Base-by-base conservation (phyloP, 2,797 vertebrate genomes). In the Spondyliosoma cantharus region DNA sequence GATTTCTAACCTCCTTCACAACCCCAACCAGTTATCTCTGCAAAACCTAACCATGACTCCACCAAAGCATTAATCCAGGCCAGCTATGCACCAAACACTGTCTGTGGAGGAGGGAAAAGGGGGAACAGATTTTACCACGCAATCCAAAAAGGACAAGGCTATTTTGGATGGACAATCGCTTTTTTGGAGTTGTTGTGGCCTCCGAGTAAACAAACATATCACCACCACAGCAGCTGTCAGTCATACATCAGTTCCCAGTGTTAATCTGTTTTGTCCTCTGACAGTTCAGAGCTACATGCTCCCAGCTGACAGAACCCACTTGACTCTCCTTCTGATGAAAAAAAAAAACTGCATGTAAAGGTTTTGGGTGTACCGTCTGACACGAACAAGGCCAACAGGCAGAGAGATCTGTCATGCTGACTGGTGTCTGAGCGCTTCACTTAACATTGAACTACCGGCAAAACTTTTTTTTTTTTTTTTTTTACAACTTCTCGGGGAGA, bases 401-500 rank as follows among this genome's bases (percentile, higher is more conserved):
- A 72, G 74, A 76, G 73, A 45, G 81, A 91, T 88, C 77, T 67
- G 78, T 87, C 86, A 89, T 32, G 25, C 61, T 77, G 86, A 86
- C 72, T 77, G 62, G 22, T 64, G 60, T 82, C 78, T 81, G 78
- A 88, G 75, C n/a, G 65, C 75, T 86, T 86, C 81, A 71, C 79
- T 90, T 84, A 84, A 84, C 83, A 84, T 27, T 68, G 81, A 90
- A 89, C 82, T 71, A 80, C 69, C 19, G 7, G 56, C 46, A 81
- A 90, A 87, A 70, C 78, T 78, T 84, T 68, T 70, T 76, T 72
- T 6, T 71, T 57, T 63, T 53, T 37, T 5, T 6, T 62, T 46
- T 81, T 45, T 70, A 74, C 84, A 87, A 87, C 83, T 86, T 86
- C 80, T 84, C 27, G 57, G 45, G 48, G 70, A 88, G 87, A 91